These are phyloP conservation scores for Thaumetopoea pityocampa DNA, from an alignment of 1,140 invertebrate species.

Conservation along the genomic window DNA sequence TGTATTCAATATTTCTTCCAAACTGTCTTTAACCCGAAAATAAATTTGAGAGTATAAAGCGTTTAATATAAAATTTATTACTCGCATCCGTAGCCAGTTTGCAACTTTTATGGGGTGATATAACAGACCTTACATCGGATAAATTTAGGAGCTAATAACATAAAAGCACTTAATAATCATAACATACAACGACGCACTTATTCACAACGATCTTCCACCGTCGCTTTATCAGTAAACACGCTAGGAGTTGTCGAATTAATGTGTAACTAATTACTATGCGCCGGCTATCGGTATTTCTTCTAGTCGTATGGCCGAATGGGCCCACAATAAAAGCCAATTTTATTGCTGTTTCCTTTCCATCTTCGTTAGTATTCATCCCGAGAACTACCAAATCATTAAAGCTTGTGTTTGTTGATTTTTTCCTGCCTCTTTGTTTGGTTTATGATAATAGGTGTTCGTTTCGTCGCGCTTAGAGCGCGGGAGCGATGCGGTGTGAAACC, in stretches of 20 bases:
- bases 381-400: constrained; percentile 67
- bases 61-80: constrained; percentile 20
- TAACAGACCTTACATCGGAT: constrained; percentile 12
- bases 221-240: constrained; percentile 8
- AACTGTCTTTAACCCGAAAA: constrained; percentile 12
- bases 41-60: constrained; percentile 15
- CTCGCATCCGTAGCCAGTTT: constrained; percentile 13
- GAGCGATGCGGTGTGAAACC: constrained; percentile 66
- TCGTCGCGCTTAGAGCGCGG: constrained; percentile 41
- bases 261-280: constrained; percentile 31
- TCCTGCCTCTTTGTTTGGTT: constrained; percentile 64
- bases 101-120: constrained; percentile 16
- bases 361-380: constrained; percentile 63
- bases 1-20: constrained; percentile 2
- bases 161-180: constrained; percentile 19
- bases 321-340: constrained; percentile 57
- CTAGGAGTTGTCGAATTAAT: constrained; percentile 15
- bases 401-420: constrained; percentile 67
- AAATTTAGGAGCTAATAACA: constrained; percentile 17
- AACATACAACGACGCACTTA: constrained; percentile 14
- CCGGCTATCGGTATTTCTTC: constrained; percentile 18
- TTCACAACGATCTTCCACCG: constrained; percentile 5
- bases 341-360: constrained; percentile 57
- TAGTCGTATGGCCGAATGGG: constrained; percentile 33
- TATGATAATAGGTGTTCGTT: constrained; percentile 73